These are phyloP conservation scores for Serilophus lunatus DNA, from an alignment of 2,113 vertebrate genomes.

Conservation along the genomic window DNA sequence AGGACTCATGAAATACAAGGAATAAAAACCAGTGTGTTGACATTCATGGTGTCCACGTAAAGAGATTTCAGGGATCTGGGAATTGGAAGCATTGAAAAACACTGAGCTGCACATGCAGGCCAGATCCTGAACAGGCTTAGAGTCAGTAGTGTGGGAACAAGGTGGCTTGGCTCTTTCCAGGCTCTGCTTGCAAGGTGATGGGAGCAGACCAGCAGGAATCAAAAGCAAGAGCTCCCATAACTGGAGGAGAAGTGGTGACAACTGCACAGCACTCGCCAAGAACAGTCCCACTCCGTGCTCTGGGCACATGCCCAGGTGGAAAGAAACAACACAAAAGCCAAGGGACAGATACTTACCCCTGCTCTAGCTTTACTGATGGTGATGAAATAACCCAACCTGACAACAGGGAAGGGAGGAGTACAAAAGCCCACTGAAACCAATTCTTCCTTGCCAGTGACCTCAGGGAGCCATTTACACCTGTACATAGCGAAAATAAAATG, in stretches of 20 bases:
- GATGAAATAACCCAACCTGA: constrained; percentile 27
- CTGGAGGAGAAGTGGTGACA: neutral
- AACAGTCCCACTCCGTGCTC: neutral
- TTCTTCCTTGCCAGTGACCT: constrained; percentile 42
- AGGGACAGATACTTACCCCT: constrained; percentile 36
- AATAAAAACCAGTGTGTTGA: neutral
- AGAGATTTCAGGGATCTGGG: neutral
- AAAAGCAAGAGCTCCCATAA: neutral
- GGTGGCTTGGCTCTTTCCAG: neutral
- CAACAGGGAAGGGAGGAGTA: constrained; percentile 20
- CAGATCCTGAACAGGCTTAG: neutral
- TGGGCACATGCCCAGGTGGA: neutral
- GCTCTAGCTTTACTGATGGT: constrained; percentile 21
- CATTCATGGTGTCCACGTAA: neutral
- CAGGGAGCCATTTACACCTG: constrained; percentile 35
- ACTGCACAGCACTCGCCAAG: neutral
- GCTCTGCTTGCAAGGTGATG: neutral
- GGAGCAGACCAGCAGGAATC: neutral
- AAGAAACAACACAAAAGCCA: neutral
- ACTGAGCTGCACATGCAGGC: constrained; percentile 32
- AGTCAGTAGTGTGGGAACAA: neutral
- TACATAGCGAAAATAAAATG: neutral
- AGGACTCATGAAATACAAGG: neutral
- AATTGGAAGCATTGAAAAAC: neutral
- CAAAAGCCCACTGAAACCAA: constrained; percentile 40